A percentile compares a stretch with the other conserved stretches of the same genome.
These are phyloP conservation scores for Florisuga fusca DNA, from an alignment of 2,797 vertebrate species.

Conservation along the genomic window DNA sequence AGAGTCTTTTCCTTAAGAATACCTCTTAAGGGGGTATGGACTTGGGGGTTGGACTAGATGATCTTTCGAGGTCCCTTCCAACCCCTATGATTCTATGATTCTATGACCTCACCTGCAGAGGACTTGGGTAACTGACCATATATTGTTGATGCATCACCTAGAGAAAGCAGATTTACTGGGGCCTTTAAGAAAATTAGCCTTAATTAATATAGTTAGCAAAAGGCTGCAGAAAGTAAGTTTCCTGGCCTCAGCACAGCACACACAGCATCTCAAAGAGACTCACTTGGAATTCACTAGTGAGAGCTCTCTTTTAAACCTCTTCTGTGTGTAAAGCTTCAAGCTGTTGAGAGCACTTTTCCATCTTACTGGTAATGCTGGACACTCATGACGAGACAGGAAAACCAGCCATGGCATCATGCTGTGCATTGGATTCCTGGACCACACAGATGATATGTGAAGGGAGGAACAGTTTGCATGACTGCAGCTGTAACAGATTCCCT, in stretches of 20 bases:
- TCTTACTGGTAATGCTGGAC: neutral
- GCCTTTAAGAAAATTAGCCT: neutral
- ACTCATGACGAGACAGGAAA: neutral
- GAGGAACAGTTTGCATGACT: neutral
- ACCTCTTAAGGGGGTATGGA: no score
- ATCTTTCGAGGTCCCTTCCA: no score
- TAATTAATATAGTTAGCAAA: neutral
- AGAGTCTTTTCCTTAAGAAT: neutral
- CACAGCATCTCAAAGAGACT: neutral
- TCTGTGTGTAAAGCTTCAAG: neutral
- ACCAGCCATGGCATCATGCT: neutral
- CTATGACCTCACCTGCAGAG: neutral
- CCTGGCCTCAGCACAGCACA: neutral
- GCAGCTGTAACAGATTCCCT: neutral
- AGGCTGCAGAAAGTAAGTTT: neutral
- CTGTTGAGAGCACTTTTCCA: neutral
- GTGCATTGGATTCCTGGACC: neutral
- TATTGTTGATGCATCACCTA: rapidly evolving
- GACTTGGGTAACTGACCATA: neutral
- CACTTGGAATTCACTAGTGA: neutral
- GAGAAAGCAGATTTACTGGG: neutral
- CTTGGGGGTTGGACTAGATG: no score
- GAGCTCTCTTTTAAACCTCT: neutral
- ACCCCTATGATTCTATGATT: no score
- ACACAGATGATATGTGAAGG: neutral